Evolutionary conservation across 2,888 invertebrate genomes (phyloP), one percentile per base, ranked within the genome.

Genomic region (Microctonus brassicae): DNA sequence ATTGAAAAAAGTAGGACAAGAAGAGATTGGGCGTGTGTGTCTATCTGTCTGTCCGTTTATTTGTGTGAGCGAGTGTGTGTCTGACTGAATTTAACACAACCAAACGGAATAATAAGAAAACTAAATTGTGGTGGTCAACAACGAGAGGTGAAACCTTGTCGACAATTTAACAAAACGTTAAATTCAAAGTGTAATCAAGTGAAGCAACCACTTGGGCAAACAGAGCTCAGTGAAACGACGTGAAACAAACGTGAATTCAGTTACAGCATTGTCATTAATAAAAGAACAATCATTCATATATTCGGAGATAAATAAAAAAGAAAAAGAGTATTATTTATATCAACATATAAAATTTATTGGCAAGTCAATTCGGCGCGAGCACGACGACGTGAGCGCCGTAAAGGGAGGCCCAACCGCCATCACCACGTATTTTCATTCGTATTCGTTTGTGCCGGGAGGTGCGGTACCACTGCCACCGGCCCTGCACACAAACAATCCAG

Each of bases 371-470:
- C 57, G 71, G 67, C 65, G 65, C 63, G 69, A 52, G 75, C 75
- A 75, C 76, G 74, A 73, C 75, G 78, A 78, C 73, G 77, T 78
- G 73, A 78, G 76, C 75, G 79, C 77, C 80, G 81, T 78, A 76
- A 81, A 83, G 76, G 74, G 83, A 83, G 82, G 80, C 80, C 72
- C 78, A 72, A 81, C 83, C 81, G 80, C 84, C 82, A 83, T 84
- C 87, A 87, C 87, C 84, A 87, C 87, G 87, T 87, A 86, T 86
- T 87, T 87, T 86, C 87, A 87, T 83, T 87, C 87, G 87, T 87
- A 87, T 79, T 86, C 87, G 82, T 86, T 86, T 79, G 85, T 86
- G 83, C 87, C 87, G 86, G 86, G 87, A 82, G 87, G 84, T 85
- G 86, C 84, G 86, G 85, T 84, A 84, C 84, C 83, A 81, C 83